A percentile compares a stretch with the other conserved stretches of the same genome.
Evolutionary conservation across 2,797 vertebrate genomes (phyloP).

Genomic region (Halcyon leucocephala): DNA sequence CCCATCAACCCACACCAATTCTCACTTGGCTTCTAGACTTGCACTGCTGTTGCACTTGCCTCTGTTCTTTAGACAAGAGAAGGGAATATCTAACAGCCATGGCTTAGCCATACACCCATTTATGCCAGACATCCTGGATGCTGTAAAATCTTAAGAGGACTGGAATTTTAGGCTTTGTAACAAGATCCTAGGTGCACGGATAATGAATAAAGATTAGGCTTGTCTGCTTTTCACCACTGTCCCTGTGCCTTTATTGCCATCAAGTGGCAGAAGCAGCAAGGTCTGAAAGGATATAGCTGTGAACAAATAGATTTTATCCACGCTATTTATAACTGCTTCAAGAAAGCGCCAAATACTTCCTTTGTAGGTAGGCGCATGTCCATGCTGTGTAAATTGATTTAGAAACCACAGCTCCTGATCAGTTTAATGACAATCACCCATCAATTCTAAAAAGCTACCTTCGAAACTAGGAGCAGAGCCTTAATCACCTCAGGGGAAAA

Average conservation of each 20-base stretch:
- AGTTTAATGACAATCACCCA: conserved; percentile 34
- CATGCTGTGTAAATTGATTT: neutral
- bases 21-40: neutral
- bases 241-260: conserved; percentile 56
- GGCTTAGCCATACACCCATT: neutral
- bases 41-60: neutral
- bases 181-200: neutral
- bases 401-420: conserved; percentile 18
- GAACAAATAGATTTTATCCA: conserved; percentile 39
- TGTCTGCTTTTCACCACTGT: neutral
- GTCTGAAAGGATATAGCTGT: neutral
- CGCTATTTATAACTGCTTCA: conserved; percentile 20
- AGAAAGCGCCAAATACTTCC: neutral
- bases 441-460: conserved; percentile 6
- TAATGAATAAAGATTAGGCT: neutral
- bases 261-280: conserved; percentile 51
- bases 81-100: neutral
- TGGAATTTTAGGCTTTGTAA: neutral
- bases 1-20: neutral
- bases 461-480: neutral
- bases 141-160: neutral
- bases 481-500: conserved; percentile 19
- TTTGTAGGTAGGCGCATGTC: neutral
- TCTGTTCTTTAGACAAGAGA: neutral
- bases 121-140: neutral